Percentiles rank a stretch among this genome's conserved stretches.
These are phyloP conservation scores for Apis florea DNA, from an alignment of 1,140 invertebrate species.

Conservation along the genomic window DNA sequence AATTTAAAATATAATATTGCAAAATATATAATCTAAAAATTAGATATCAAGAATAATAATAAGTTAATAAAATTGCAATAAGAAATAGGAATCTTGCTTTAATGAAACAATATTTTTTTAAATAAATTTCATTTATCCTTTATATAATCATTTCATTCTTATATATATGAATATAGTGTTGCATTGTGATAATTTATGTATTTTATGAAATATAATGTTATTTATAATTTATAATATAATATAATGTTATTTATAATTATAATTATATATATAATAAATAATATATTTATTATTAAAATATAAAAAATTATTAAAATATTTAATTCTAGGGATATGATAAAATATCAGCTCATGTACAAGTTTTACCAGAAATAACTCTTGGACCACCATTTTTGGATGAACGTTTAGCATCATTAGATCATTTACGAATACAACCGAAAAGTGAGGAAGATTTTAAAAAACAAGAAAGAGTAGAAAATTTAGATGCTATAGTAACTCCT, in stretches of 20 bases:
- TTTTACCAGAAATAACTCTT: conserved; percentile 84
- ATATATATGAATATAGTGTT: background rate
- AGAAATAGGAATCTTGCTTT: background rate
- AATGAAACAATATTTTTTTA: background rate
- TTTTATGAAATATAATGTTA: no score
- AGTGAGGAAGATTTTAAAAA: conserved; percentile 59
- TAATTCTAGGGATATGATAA: conserved; percentile 57
- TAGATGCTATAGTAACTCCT: conserved; percentile 80
- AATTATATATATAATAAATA: no score
- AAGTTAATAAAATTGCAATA: background rate
- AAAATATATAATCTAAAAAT: background rate
- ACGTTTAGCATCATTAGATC: conserved; percentile 77
- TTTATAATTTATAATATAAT: no score
- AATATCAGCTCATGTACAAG: conserved; percentile 82
- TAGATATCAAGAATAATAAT: background rate
- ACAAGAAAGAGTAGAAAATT: conserved; percentile 71
- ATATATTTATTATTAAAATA: no score
- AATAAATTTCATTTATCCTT: background rate
- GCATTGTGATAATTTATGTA: background rate
- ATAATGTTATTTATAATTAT: no score
- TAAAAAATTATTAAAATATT: background rate
- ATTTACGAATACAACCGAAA: conserved; percentile 71
- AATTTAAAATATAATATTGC: background rate
- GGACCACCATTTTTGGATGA: conserved; percentile 78
- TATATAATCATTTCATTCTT: background rate